Evolutionary conservation across 2,113 vertebrate species (phyloP), one percentile per base, ranked within the genome.

Genomic region (Microcebus murinus): DNA sequence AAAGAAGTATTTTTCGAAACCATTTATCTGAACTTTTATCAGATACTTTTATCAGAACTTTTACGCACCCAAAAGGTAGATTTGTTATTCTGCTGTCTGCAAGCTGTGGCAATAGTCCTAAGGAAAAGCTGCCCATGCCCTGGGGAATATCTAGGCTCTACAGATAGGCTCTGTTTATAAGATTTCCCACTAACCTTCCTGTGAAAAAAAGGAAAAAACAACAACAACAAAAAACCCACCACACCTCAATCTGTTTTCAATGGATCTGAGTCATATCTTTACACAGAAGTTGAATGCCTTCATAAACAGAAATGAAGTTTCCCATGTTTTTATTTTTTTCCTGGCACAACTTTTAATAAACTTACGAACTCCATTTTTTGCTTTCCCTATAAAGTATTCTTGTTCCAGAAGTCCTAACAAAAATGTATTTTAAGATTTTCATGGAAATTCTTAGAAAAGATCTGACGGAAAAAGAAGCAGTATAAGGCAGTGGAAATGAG

Each of bases 331-430:
- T 74, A 79, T 80, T 42, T 52, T 90, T 50, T n/a, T 25, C n/a
- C 48, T 85, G 48, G 83, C 31, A 95, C 14, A 52, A 86, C 13
- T 83, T 96, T 91, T 85, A 93, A 91, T 82, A 86, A 94, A 93
- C 55, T 89, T 25, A 90, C 96, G 39, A 73, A 76, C 34, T 84
- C n/a, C 71, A 61, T 34, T 90, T 42, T 57, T 87, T 90, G 95
- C 23, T 91, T 93, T 63, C 29, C 65, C 61, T 85, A 68, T 85
- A 95, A 96, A 85, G 36, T 74, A 84, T 71, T 95, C 31, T 71
- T 63, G 18, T 61, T 81, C 65, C 86, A 91, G 89, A 91, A 87
- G 25, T 90, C 48, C 39, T 57, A 55, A 15, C 11, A 95, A 76
- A 61, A 93, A 85, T 86, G 29, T 14, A 29, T 81, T 67, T 91